Evolutionary conservation across 2,113 vertebrate genomes (phyloP), one percentile per base, ranked within the genome.

Genomic region (Corynorhinus townsendii): DNA sequence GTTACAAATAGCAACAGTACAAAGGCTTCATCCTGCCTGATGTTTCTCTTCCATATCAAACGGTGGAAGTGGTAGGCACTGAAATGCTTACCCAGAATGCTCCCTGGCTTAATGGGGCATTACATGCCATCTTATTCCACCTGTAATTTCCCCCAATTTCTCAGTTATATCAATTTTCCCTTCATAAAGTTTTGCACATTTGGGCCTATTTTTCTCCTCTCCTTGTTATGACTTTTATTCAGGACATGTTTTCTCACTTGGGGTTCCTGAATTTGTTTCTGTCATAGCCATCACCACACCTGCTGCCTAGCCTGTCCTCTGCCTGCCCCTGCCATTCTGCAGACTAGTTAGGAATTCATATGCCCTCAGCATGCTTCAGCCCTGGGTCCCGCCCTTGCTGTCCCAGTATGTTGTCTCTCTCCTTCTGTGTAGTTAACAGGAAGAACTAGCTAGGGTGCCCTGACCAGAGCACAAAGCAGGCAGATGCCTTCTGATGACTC

Each of bases 81-180:
- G 73, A 96, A 85, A 83, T 93, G 71, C 59, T 90, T 96, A 93
- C 92, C 92, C 95, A 96, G 81, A 94, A 86, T 93, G 95, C 92
- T 96, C 88, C 90, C 85, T 94, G 94, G 77, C 47, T 91, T 95
- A 95, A 96, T 96, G 96, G 95, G 16, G 77, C 93, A 92, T 96
- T 93, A 81, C 95, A 90, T 43, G 62, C 85, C 40, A 86, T 92
- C 85, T 85, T 81, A 93, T 88, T 95, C 90, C 47, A 96, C 95
- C 81, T 96, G 68, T 92, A 90, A 96, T 96, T 64, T 4, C 1
- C 4, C 76, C 81, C 77, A 93, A 77, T 96, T 95, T 96, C 92
- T 95, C 72, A 72, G 81, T 90, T 96, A 79, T 79, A 93, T 94
- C 76, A 72, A 33, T 77, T 94, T 95, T 95, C 93, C 68, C 72